Evolutionary conservation across 92 coral and sea anemone genomes (phyloP).

Genomic region (Micromussa lordhowensis): DNA sequence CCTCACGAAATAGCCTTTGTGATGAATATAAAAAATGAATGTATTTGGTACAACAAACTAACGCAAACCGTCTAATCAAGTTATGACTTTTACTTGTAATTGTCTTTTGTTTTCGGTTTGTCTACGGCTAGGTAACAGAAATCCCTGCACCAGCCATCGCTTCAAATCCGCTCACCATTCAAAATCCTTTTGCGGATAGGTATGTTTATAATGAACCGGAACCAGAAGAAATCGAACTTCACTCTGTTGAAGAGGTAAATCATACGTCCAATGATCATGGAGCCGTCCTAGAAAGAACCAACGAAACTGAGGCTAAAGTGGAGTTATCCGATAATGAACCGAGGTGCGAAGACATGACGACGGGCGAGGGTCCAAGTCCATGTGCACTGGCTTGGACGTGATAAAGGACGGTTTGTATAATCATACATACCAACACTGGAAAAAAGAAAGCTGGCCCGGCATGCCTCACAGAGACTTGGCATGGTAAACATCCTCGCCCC

Average conservation of each 20-base stretch:
- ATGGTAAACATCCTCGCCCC: background rate
- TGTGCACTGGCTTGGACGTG: background rate
- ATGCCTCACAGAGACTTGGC: too few species aligned
- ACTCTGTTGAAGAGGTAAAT: background rate
- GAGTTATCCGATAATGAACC: conserved; percentile 8
- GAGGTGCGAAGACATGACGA: background rate
- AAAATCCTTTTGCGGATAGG: conserved; percentile 24
- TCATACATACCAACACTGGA: background rate
- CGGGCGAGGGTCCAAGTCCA: background rate
- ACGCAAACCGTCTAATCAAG: background rate
- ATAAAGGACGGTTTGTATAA: background rate
- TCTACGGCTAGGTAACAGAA: conserved; percentile 22
- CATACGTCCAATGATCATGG: background rate
- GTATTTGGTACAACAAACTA: too few species aligned
- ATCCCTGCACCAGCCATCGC: background rate
- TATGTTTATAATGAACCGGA: conserved; percentile 27
- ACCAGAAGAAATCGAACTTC: conserved; percentile 22
- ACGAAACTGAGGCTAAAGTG: conserved; percentile 3
- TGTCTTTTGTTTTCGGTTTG: background rate
- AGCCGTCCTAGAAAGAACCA: conserved; percentile 4
- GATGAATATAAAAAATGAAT: too few species aligned
- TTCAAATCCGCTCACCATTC: background rate
- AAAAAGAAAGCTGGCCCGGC: too few species aligned
- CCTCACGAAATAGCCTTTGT: too few species aligned
- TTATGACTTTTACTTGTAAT: background rate